A percentile compares a stretch with the other conserved stretches of the same genome.
Conservation (phyloP, 2,888 invertebrate genomes). For the Leistus spinibarbis region DNA sequence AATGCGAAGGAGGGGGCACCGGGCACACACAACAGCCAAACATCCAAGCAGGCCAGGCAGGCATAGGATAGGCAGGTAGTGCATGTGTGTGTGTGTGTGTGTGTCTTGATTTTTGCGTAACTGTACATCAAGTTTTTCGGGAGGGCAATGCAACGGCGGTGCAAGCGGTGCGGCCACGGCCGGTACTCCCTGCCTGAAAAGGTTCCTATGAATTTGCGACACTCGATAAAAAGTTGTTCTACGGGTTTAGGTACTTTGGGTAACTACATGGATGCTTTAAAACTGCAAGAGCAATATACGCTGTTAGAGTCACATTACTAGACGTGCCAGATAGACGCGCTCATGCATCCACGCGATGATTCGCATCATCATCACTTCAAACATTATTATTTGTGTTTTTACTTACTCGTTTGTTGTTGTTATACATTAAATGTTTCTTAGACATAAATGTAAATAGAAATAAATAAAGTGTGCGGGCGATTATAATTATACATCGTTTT, state of each 20-base stretch:
- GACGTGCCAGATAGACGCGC: slow-evolving; percentile 51
- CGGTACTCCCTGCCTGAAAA: slow-evolving; percentile 47
- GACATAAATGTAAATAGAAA: no score
- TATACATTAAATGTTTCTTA: background rate
- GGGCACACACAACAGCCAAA: slow-evolving; percentile 11
- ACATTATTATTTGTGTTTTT: background rate
- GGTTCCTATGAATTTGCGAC: slow-evolving; percentile 67
- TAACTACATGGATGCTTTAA: slow-evolving; percentile 55
- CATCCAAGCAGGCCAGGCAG: slow-evolving; percentile 10
- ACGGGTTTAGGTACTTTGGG: slow-evolving; percentile 64
- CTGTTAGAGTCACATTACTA: slow-evolving; percentile 58
- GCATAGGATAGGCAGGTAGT: slow-evolving; percentile 12
- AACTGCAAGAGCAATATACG: slow-evolving; percentile 50
- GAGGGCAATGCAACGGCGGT: slow-evolving; percentile 20
- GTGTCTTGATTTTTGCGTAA: slow-evolving; percentile 56
- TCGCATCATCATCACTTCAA: background rate
- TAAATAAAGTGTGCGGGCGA: background rate
- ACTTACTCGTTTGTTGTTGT: background rate
- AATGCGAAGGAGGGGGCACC: slow-evolving; percentile 11
- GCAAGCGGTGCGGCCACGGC: slow-evolving; percentile 39
- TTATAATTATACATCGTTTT: background rate
- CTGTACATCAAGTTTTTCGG: slow-evolving; percentile 52
- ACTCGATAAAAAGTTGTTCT: slow-evolving; percentile 68
- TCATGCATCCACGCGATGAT: background rate
- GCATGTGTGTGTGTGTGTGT: background rate